phyloP scores from a whole-genome alignment of 2,113 vertebrate genomes.

The Larimichthys crocea region DNA sequence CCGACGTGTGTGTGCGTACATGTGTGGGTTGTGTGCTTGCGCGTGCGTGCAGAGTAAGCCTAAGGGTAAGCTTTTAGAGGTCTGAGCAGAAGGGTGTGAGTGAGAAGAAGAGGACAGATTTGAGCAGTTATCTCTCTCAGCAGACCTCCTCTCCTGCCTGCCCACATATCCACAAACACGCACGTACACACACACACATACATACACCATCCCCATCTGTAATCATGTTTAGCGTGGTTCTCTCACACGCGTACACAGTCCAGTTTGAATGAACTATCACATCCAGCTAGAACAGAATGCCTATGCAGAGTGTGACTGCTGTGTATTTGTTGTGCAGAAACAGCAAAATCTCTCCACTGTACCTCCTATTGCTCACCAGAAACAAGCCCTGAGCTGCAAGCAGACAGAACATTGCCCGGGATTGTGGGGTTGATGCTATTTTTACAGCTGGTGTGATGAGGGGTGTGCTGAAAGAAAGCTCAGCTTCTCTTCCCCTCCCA shows the following conservation, averaged over 20 bases:
- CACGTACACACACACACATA: conserved; percentile 21
- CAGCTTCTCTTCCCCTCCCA: conserved; percentile 35
- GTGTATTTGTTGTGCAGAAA: conserved; percentile 67
- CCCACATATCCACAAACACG: conserved; percentile 49
- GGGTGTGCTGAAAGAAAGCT: conserved; percentile 49
- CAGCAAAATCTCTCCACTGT: conserved; percentile 56
- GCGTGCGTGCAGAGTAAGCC: conserved; percentile 62
- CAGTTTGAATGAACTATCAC: conserved; percentile 42
- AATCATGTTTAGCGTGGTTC: conserved; percentile 72
- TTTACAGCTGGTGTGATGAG: conserved; percentile 65
- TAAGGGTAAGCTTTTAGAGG: conserved; percentile 79
- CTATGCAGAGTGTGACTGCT: conserved; percentile 43
- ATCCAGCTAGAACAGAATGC: conserved; percentile 54
- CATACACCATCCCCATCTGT: conserved; percentile 52
- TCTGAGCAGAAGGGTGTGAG: conserved; percentile 77
- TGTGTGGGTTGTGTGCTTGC: conserved; percentile 12
- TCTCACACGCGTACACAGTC: conserved; percentile 35
- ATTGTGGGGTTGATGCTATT: conserved; percentile 74
- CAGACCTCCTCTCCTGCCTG: conserved; percentile 77
- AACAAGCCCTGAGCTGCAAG: conserved; percentile 65
- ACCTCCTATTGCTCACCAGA: conserved; percentile 67
- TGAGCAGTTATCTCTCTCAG: conserved; percentile 79
- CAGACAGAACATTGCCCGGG: conserved; percentile 59
- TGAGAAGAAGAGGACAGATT: conserved; percentile 81
- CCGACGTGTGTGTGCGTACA: conserved; percentile 24